Conservation (phyloP, 2,888 invertebrate species). For the Platycheirus albimanus region DNA sequence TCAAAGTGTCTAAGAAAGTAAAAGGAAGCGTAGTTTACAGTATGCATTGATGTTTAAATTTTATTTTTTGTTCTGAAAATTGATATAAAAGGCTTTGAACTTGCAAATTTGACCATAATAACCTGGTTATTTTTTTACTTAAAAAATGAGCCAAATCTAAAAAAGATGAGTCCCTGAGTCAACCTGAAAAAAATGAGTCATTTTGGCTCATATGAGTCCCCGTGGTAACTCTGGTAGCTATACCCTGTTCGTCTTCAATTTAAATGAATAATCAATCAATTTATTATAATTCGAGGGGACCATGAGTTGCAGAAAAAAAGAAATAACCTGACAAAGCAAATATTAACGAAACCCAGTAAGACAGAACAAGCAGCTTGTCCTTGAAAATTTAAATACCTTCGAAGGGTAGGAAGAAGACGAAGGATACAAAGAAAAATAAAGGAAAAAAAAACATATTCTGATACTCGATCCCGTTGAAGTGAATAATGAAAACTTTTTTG, state of each 20-base stretch:
- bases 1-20: too few species aligned
- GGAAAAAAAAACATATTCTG: background rate
- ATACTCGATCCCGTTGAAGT: conserved; percentile 9
- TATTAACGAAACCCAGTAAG: background rate
- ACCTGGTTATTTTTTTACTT: too few species aligned
- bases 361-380: background rate
- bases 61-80: too few species aligned
- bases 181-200: too few species aligned
- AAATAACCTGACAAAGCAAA: background rate
- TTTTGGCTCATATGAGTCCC: too few species aligned
- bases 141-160: too few species aligned
- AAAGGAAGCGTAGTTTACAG: too few species aligned
- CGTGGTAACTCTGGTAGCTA: too few species aligned
- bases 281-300: background rate
- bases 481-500: background rate
- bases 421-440: background rate
- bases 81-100: too few species aligned
- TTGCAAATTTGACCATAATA: too few species aligned
- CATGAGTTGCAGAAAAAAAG: background rate
- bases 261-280: background rate
- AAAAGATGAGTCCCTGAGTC: too few species aligned
- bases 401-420: background rate
- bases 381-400: background rate
- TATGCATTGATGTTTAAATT: too few species aligned
- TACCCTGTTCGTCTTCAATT: background rate